Conservation (phyloP, 1,140 invertebrate genomes). For the Melanaphis sacchari region DNA sequence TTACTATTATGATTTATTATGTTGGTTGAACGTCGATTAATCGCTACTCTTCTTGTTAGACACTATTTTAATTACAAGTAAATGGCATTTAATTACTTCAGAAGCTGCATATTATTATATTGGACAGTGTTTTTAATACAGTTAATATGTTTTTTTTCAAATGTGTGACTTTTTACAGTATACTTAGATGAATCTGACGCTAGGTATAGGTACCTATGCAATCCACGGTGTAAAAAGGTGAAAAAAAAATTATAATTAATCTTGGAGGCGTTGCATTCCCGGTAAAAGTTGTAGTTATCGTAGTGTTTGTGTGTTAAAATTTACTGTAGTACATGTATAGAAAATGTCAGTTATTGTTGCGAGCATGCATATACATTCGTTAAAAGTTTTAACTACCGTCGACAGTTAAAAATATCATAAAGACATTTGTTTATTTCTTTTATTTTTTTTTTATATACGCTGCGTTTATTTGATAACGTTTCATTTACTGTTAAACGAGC, state of each 20-base stretch:
- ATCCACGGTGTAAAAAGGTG: neutral
- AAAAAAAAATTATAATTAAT: neutral
- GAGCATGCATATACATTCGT: neutral
- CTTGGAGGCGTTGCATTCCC: neutral
- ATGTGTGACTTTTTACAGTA: neutral
- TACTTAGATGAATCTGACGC: neutral
- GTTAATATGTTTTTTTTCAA: neutral
- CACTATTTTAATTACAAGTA: neutral
- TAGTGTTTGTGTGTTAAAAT: neutral
- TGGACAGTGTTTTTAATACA: neutral
- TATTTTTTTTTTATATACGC: neutral
- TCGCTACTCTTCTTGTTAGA: neutral
- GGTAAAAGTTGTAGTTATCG: neutral
- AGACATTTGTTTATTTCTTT: neutral
- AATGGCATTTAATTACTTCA: neutral
- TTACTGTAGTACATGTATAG: neutral
- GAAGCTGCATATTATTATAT: neutral
- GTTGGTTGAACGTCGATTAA: neutral
- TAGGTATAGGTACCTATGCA: neutral
- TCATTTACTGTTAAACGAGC: conserved; percentile 2
- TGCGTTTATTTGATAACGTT: neutral
- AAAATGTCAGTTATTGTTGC: neutral
- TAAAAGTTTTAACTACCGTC: neutral
- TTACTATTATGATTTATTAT: neutral
- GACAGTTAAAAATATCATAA: neutral